Evolutionary conservation across 2,888 invertebrate genomes (phyloP).

Genomic region (Polyommatus icarus): DNA sequence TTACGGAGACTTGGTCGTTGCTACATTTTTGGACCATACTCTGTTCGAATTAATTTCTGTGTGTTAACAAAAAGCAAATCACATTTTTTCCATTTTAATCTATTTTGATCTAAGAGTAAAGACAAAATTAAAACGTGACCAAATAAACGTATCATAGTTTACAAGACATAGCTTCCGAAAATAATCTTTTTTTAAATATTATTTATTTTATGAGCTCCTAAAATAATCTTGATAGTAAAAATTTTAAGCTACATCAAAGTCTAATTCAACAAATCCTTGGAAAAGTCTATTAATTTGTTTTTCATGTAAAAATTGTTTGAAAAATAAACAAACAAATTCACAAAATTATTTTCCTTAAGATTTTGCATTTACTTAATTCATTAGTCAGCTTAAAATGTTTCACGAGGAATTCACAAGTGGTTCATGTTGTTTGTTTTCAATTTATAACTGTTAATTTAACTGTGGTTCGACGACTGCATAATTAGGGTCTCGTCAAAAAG

Average conservation of each 20-base stretch:
- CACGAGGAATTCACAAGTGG: neutral
- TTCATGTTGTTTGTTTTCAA: neutral
- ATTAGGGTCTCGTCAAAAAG: neutral
- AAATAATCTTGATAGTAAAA: no score
- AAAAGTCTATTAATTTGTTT: no score
- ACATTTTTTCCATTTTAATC: no score
- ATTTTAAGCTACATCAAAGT: no score
- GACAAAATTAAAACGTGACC: no score
- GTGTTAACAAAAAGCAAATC: no score
- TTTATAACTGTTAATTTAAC: conserved; percentile 1
- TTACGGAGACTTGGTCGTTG: conserved; percentile 9
- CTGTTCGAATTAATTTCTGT: neutral
- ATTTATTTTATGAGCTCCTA: no score
- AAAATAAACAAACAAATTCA: neutral
- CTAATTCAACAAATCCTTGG: no score
- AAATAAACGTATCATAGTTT: no score
- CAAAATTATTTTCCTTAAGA: neutral
- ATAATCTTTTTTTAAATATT: no score
- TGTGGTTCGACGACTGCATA: neutral
- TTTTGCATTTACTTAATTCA: neutral
- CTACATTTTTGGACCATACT: neutral
- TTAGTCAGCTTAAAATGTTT: neutral
- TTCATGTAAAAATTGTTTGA: neutral
- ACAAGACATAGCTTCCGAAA: no score
- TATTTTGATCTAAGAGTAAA: no score